These are phyloP conservation scores for Sebastes fasciatus DNA, from an alignment of 2,113 vertebrate species.

Conservation along the genomic window DNA sequence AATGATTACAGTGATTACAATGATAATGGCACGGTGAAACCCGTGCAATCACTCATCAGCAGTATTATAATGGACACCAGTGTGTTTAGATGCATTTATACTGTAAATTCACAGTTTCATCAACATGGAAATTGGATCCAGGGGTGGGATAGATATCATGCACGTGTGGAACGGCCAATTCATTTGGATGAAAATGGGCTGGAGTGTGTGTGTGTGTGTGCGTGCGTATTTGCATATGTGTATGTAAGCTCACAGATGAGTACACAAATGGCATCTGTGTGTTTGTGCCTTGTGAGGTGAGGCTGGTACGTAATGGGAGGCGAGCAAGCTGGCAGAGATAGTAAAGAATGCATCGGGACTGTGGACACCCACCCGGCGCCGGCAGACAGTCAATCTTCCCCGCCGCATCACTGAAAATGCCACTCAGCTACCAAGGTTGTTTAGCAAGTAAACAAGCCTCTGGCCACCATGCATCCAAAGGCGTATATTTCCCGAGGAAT, in stretches of 20 bases:
- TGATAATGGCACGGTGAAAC: constrained; percentile 66
- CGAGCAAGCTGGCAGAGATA: constrained; percentile 58
- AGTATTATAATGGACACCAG: constrained; percentile 55
- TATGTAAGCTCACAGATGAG: constrained; percentile 67
- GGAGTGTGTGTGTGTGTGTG: constrained; percentile 24
- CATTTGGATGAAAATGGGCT: constrained; percentile 68
- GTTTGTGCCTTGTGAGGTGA: constrained; percentile 55
- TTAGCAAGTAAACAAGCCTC: constrained; percentile 80
- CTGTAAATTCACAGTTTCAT: constrained; percentile 77
- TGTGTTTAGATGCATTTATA: constrained; percentile 75
- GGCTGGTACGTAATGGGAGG: constrained; percentile 62
- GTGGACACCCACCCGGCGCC: constrained; percentile 60
- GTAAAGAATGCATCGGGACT: constrained; percentile 61
- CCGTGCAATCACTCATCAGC: constrained; percentile 67
- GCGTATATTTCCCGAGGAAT: constrained; percentile 67
- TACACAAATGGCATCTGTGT: constrained; percentile 64
- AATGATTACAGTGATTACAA: constrained; percentile 78
- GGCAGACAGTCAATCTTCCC: constrained; percentile 76
- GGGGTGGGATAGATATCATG: constrained; percentile 58
- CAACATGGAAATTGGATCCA: constrained; percentile 76
- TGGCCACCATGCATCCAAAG: constrained; percentile 64
- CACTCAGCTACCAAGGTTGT: constrained; percentile 72
- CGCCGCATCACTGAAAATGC: constrained; percentile 68
- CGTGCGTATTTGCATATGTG: constrained; percentile 58
- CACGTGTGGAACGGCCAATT: constrained; percentile 67